These are phyloP conservation scores for Corythucha ciliata DNA, from an alignment of 2,888 invertebrate species.

Conservation along the genomic window DNA sequence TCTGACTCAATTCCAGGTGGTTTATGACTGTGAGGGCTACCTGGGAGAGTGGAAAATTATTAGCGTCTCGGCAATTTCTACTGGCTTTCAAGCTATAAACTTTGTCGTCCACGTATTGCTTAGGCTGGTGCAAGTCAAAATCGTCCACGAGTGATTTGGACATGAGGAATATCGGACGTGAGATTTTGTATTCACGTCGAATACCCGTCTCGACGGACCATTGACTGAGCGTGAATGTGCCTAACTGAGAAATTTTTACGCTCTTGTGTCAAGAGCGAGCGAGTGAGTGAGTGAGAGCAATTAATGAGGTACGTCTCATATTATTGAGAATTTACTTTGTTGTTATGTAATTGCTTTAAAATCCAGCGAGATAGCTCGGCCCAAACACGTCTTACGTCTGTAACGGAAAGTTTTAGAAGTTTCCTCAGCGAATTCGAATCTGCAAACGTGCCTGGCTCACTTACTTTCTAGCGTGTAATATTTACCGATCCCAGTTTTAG, in stretches of 20 bases:
- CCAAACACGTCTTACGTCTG: slow-evolving; percentile 12
- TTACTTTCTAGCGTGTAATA: slow-evolving; percentile 4
- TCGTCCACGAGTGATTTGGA: slow-evolving; percentile 21
- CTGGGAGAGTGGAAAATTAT: no score
- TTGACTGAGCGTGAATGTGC: slow-evolving; percentile 24
- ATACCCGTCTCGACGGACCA: slow-evolving; percentile 26
- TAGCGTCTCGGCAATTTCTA: no score
- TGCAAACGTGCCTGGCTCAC: background rate
- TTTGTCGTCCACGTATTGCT: slow-evolving; percentile 24
- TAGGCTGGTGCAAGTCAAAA: slow-evolving; percentile 24
- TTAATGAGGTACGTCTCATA: no score
- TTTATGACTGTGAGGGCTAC: no score
- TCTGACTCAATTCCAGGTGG: no score
- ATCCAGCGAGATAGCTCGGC: background rate
- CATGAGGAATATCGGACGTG: slow-evolving; percentile 20
- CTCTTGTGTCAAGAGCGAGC: slow-evolving; percentile 16
- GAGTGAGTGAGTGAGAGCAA: no score
- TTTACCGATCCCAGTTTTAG: slow-evolving; percentile 7
- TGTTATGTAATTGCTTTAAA: background rate
- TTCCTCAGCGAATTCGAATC: background rate
- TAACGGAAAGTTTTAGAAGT: background rate
- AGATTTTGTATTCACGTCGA: slow-evolving; percentile 12
- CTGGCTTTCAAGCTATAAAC: no score
- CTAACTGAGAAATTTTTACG: slow-evolving; percentile 19
- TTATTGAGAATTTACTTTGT: no score